Base-by-base conservation (phyloP, 2,888 invertebrate species). In the Camptogramma bilineatum region DNA sequence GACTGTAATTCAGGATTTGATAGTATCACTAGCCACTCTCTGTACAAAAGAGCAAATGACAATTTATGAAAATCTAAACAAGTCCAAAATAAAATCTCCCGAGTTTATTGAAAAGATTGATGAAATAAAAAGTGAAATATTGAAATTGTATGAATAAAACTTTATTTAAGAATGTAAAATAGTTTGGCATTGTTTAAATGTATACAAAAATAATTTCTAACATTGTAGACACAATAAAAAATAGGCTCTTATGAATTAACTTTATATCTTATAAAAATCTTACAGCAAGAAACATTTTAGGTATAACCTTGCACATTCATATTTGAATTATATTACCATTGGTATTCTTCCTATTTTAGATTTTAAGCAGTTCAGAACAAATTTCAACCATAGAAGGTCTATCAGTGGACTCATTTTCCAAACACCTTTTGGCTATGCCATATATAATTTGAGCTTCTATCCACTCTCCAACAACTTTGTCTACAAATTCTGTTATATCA, bases 341-440 rank as follows among this genome's bases (percentile, higher is more conserved):
- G 21, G 21, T 21, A 3, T 8, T 13, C 13, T 44, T 61, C 42
- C 51, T 53, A 47, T 50, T 39, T 56, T 64, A 70, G 16, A 93
- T 83, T 59, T 73, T 78, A 67, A 72, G 66, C 57, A 94, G 79
- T 42, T 77, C 79, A 62, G 87, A 80, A 71, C 90, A 89, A 28
- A 95, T 89, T 73, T 91, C 82, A 60, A 88, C 89, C 92, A 96
- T 95, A 13, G 91, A 84, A 0, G 95, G 96, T 73, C 96, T 82
- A 17, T 76, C 80, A 52, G 90, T 89, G 73, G 94, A 94, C 66
- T 94, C 94, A 48, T 91, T 86, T 60, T 90, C 85, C 59, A 95
- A 87, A 79, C 96, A 96, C 44, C 79, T 84, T 58, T 85, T 83
- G 2, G 95, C 93, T 48, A 96, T 80, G 16, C 84, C 77, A 76